phyloP scores from a whole-genome alignment of 2,113 vertebrate species.

The Vimba vimba region DNA sequence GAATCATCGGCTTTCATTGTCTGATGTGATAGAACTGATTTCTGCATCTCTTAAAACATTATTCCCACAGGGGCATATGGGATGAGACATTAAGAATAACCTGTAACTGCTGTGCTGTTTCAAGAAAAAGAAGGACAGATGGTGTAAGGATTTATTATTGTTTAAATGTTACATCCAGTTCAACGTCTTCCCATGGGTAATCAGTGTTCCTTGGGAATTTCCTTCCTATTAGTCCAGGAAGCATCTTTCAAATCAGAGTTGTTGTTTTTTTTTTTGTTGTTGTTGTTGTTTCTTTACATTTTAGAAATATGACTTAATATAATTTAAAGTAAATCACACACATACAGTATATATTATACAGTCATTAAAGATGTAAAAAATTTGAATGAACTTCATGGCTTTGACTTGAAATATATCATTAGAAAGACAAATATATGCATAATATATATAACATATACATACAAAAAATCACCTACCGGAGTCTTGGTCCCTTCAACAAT shows the following conservation, averaged over 20 bases:
- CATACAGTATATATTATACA: not conserved
- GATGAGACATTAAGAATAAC: conserved; percentile 22
- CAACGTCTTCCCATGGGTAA: conserved; percentile 5
- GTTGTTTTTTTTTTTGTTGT: no score
- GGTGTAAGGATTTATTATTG: conserved; percentile 39
- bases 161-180: conserved; percentile 17
- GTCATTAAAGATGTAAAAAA: not conserved
- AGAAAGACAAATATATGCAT: not conserved
- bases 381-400: not conserved
- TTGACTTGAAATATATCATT: not conserved
- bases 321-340: not conserved
- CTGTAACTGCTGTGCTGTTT: conserved; percentile 27
- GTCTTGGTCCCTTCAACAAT: not conserved
- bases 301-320: not conserved
- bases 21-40: not conserved
- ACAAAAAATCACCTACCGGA: conserved; percentile 12
- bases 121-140: conserved; percentile 43
- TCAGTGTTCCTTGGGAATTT: conserved; percentile 21
- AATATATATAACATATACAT: not conserved
- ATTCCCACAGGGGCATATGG: not conserved
- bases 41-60: not conserved
- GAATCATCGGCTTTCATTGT: not conserved
- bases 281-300: no score
- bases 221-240: conserved; percentile 19
- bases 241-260: not conserved